Evolutionary conservation across 2,888 invertebrate species (phyloP).

Genomic region (Sisyra terminalis): DNA sequence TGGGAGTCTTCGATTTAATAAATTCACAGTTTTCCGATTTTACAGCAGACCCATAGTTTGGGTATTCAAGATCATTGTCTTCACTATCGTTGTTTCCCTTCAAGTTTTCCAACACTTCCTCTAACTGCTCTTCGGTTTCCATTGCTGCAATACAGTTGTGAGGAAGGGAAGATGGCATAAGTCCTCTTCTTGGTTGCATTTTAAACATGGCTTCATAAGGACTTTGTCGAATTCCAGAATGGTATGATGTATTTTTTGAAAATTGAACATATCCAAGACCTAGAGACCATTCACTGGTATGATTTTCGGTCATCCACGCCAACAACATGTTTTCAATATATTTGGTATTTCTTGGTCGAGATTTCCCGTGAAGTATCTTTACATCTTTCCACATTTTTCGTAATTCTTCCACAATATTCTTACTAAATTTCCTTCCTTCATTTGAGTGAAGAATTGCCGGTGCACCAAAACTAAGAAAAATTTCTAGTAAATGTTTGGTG

Average conservation of each 20-base stretch:
- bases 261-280: slow-evolving; percentile 17
- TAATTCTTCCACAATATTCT: slow-evolving; percentile 15
- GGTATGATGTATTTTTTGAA: slow-evolving; percentile 16
- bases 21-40: no score
- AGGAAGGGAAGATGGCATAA: slow-evolving; percentile 15
- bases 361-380: slow-evolving; percentile 16
- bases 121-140: slow-evolving; percentile 10
- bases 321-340: slow-evolving; percentile 16
- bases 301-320: slow-evolving; percentile 18
- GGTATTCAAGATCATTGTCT: no score
- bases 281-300: slow-evolving; percentile 17
- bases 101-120: no score
- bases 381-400: slow-evolving; percentile 15
- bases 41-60: no score
- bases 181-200: slow-evolving; percentile 15
- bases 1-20: no score
- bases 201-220: slow-evolving; percentile 20
- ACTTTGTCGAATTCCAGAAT: slow-evolving; percentile 16
- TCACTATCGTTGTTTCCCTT: no score
- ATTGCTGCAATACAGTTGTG: slow-evolving; percentile 14
- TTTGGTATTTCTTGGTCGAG: slow-evolving; percentile 14
- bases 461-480: no score
- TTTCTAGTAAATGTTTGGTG: no score
- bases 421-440: slow-evolving; percentile 18
- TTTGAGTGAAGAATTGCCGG: slow-evolving; percentile 8